A percentile compares a stretch with the other conserved stretches of the same genome.
Conservation (phyloP, 2,113 vertebrate species). For the Tyrannus savana region DNA sequence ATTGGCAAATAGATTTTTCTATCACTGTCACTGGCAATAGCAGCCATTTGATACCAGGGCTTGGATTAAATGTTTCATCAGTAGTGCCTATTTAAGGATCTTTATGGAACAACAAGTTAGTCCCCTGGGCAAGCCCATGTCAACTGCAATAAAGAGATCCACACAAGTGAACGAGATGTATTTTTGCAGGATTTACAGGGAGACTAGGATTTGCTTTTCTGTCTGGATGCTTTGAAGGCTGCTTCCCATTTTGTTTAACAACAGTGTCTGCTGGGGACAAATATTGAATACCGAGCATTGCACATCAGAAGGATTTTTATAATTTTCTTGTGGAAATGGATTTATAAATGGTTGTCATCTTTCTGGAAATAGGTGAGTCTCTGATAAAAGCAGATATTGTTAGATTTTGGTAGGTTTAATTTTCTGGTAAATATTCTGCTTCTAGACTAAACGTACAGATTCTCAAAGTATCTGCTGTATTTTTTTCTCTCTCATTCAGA, state of each 20-base stretch:
- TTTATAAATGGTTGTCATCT: neutral
- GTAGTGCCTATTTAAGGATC: slow-evolving; percentile 74
- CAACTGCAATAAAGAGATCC: slow-evolving; percentile 73
- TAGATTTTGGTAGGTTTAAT: neutral
- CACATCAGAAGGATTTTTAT: neutral
- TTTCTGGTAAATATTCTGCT: neutral
- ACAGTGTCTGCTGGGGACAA: slow-evolving; percentile 15
- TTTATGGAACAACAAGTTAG: slow-evolving; percentile 75
- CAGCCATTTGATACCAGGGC: slow-evolving; percentile 66
- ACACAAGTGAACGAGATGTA: slow-evolving; percentile 46
- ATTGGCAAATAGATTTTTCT: slow-evolving; percentile 76
- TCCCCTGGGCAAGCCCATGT: slow-evolving; percentile 74
- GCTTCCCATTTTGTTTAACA: slow-evolving; percentile 49
- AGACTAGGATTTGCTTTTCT: neutral
- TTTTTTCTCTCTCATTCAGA: slow-evolving; percentile 11
- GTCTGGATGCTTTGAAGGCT: slow-evolving; percentile 2
- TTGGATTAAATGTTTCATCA: slow-evolving; percentile 79
- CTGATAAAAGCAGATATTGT: neutral
- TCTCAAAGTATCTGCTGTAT: neutral
- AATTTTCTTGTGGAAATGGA: slow-evolving; percentile 13
- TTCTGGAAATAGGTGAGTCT: slow-evolving; percentile 56
- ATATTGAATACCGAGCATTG: neutral
- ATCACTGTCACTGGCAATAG: slow-evolving; percentile 65
- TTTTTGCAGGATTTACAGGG: slow-evolving; percentile 63
- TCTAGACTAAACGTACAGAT: neutral